phyloP scores from a whole-genome alignment of 2,113 vertebrate species.

The Aphyosemion australe region DNA sequence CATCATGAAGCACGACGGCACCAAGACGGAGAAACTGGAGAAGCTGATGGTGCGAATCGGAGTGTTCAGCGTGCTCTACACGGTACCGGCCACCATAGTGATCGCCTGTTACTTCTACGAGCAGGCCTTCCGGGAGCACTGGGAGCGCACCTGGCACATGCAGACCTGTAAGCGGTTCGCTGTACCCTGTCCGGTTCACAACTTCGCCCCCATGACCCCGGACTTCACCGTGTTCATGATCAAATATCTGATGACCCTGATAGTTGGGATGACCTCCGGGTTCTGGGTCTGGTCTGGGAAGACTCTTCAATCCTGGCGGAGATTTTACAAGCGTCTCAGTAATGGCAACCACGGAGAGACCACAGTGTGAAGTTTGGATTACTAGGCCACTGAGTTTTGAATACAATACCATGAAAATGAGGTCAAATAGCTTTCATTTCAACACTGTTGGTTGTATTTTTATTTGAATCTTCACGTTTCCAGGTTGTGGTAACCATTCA shows the following conservation, averaged over 20 bases:
- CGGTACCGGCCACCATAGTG: conserved; percentile 95
- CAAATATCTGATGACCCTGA: conserved; percentile 99
- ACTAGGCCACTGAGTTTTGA: conserved; percentile 9
- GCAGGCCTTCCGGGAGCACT: conserved; percentile 95
- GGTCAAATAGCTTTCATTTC: conserved; percentile 68
- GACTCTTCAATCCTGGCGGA: conserved; percentile 95
- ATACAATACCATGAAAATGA: conserved; percentile 37
- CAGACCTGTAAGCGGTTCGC: conserved; percentile 97
- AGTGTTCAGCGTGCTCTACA: conserved; percentile 96
- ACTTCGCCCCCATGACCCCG: conserved; percentile 92
- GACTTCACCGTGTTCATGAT: conserved; percentile 99
- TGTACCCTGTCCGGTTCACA: conserved; percentile 86
- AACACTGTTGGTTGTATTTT: conserved; percentile 25
- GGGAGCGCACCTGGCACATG: conserved; percentile 96
- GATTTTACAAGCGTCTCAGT: conserved; percentile 94
- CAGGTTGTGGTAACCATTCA: conserved; percentile 1
- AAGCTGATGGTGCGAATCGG: conserved; percentile 98
- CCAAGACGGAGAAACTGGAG: conserved; percentile 97
- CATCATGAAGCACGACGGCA: conserved; percentile 98
- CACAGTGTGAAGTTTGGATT: conserved; percentile 83
- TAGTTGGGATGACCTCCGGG: conserved; percentile 98
- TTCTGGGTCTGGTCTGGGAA: conserved; percentile 99
- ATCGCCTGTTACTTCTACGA: conserved; percentile 98
- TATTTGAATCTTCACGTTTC: conserved; percentile 15
- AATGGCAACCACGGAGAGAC: conserved; percentile 96